A percentile compares a stretch with the other conserved stretches of the same genome.
These are phyloP conservation scores for Lutjanus argentimaculatus DNA, from an alignment of 2,797 vertebrate species.

Conservation along the genomic window DNA sequence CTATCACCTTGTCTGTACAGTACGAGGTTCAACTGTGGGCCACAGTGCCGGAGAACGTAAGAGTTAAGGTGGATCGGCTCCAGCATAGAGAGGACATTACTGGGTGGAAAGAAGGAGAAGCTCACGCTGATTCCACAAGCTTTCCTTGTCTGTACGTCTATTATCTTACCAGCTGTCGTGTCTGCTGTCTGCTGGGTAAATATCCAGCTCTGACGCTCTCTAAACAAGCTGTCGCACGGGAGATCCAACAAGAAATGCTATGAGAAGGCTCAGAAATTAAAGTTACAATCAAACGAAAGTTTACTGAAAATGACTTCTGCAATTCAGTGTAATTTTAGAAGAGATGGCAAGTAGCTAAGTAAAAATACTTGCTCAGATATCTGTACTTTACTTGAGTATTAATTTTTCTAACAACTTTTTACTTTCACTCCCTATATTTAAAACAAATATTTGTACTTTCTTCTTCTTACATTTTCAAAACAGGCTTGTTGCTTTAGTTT, in stretches of 20 bases:
- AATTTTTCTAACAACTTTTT: too few species aligned
- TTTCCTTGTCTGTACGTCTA: conserved; percentile 12
- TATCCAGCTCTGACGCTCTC: not conserved
- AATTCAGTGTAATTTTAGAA: not conserved
- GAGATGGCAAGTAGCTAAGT: too few species aligned
- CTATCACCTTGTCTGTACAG: conserved; percentile 62
- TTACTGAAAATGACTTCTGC: too few species aligned
- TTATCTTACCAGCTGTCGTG: conserved; percentile 14
- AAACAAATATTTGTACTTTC: too few species aligned
- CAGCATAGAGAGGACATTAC: not conserved
- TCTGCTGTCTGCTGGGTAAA: conserved; percentile 19
- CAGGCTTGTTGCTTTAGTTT: too few species aligned
- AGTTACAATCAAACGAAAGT: conserved; percentile 2
- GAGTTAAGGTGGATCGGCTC: conserved; percentile 29
- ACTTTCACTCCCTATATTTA: too few species aligned
- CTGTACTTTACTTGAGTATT: too few species aligned
- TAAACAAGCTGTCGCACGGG: conserved; percentile 17
- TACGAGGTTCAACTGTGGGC: conserved; percentile 72
- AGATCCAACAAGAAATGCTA: conserved; percentile 13
- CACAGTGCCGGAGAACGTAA: conserved; percentile 33
- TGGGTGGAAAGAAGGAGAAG: not conserved
- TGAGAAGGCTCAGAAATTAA: not conserved
- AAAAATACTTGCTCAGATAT: too few species aligned
- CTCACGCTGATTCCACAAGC: conserved; percentile 19
- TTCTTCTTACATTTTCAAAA: too few species aligned